Base-by-base conservation (phyloP, 1,140 invertebrate genomes). In the Heliothis virescens region DNA sequence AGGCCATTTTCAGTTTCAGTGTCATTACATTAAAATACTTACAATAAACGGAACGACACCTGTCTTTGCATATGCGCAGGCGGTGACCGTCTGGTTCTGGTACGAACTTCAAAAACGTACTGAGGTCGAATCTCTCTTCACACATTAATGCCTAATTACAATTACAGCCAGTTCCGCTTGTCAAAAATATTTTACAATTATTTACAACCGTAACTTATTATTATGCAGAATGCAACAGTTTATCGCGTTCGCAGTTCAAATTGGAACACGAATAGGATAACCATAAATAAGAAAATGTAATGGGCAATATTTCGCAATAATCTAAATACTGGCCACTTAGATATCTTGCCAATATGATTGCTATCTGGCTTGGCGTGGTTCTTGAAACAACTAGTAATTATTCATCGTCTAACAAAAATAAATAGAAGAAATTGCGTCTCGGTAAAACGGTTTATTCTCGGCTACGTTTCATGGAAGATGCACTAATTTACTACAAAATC, bases 1-100 rank as follows among this genome's bases (percentile, higher is more conserved):
- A 71, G 79, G 79, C 57, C 75, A 47, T 73, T 76, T 60, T 62
- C 76, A 69, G 52, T 59, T 71, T 65, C 79, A 73, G 59, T 78
- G 50, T 81, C 67, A 77, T 12, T 62, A 41, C 47, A 55, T 57
- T 12, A 10, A 57, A 53, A 41, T 47, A 21, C 53, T 29, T 59
- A 73, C 53, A 9, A 34, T 41, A 53, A 47, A 57, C n/a, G 13
- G 55, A 11, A 48, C 9, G 47, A 26, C 59, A 47, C 57, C 59
- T 57, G 53, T 75, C 62, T 63, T 48, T 16, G 18, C 29, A 59
- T 29, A n/a, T n/a, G 13, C 57, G 18, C 13, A 50, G 47, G 73
- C 62, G 57, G 57, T 75, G 57, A 75, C 73, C 47, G 41, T 50
- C 41, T 18, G 55, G 18, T 41, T 34, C 41, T 47, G 47, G 18